Conservation (phyloP, 2,113 vertebrate genomes). For the Phyllostomus hastatus region DNA sequence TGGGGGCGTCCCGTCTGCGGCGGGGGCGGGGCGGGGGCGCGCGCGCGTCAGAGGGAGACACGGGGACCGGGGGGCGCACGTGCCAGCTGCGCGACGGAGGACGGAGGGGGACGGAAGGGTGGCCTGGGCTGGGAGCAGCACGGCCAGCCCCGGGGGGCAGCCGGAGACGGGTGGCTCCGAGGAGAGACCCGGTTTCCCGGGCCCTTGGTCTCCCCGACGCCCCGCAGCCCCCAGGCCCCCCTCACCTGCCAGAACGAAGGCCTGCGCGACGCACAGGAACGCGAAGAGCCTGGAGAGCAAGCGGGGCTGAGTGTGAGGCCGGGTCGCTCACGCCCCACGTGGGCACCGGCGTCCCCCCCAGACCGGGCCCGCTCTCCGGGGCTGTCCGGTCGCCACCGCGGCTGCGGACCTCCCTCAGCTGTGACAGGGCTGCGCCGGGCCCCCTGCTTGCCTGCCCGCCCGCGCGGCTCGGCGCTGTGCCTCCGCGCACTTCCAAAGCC, state of each 20-base stretch:
- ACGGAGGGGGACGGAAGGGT: not conserved
- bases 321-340: not conserved
- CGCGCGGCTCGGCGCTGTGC: not conserved
- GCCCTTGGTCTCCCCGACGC: not conserved
- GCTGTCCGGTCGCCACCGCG: not conserved
- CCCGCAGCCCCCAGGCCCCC: not conserved
- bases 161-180: not conserved
- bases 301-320: not conserved
- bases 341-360: not conserved
- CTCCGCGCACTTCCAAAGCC: not conserved
- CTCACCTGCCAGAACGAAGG: constrained; percentile 50
- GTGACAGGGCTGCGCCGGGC: not conserved
- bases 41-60: not conserved
- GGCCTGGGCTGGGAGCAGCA: not conserved
- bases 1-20: not conserved
- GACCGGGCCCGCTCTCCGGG: no score
- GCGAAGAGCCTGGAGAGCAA: constrained; percentile 21
- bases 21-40: rapidly evolving
- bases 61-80: not conserved
- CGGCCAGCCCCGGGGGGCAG: not conserved
- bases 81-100: not conserved
- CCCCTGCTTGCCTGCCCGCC: not conserved
- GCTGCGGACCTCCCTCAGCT: not conserved
- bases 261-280: not conserved
- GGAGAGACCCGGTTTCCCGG: rapidly evolving